These are phyloP conservation scores for Petromus typicus DNA, from an alignment of 2,113 vertebrate genomes.

Conservation along the genomic window DNA sequence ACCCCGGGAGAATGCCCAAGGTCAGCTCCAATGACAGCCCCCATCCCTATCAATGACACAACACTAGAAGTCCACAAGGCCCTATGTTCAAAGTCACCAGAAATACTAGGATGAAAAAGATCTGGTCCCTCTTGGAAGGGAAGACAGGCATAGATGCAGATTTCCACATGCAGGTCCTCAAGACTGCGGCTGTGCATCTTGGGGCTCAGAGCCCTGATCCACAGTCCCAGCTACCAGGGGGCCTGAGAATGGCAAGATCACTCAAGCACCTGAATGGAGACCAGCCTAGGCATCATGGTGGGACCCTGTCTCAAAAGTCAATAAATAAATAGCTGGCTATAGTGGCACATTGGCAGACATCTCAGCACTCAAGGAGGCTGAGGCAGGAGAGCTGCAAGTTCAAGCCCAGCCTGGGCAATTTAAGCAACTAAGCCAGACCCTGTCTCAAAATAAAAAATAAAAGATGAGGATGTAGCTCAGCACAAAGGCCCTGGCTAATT, in stretches of 20 bases:
- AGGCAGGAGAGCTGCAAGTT: neutral
- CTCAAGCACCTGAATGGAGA: neutral
- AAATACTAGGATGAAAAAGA: neutral
- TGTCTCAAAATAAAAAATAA: neutral
- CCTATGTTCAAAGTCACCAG: neutral
- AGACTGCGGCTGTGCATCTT: no score
- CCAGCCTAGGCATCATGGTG: no score
- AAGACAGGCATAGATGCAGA: neutral
- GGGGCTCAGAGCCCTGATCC: neutral
- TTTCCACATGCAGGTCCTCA: accelerated
- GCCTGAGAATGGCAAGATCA: neutral
- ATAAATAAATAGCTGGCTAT: neutral
- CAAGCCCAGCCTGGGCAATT: neutral
- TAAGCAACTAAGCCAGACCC: neutral
- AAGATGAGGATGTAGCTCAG: neutral
- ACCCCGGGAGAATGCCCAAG: neutral
- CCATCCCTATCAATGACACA: neutral
- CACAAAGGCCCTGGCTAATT: neutral
- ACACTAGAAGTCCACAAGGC: neutral
- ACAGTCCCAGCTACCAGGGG: neutral
- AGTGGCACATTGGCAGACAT: neutral
- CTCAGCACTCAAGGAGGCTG: neutral
- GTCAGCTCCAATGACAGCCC: neutral
- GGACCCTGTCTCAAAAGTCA: neutral
- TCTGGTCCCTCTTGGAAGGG: neutral